These are phyloP conservation scores for Trilocha varians DNA, from an alignment of 2,888 invertebrate species.

Conservation along the genomic window DNA sequence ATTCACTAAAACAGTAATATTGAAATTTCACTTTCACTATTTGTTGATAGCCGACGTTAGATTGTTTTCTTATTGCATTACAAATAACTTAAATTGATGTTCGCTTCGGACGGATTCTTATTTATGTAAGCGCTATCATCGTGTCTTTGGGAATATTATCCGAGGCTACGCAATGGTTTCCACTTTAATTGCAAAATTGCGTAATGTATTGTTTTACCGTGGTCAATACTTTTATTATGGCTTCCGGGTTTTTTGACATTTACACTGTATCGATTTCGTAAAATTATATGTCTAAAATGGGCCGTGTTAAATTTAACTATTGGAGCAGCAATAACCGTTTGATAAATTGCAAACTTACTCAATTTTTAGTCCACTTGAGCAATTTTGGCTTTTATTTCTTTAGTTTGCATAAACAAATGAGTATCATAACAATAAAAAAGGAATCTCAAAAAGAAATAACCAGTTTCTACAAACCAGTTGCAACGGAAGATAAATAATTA, in stretches of 20 bases:
- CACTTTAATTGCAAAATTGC: constrained; percentile 41
- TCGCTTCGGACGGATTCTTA: constrained; percentile 26
- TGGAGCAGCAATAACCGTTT: too few relatives aligned
- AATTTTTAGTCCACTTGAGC: too few relatives aligned
- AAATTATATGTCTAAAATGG: background rate
- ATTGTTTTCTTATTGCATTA: constrained; percentile 38
- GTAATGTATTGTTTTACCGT: constrained; percentile 14
- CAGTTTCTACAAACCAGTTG: too few relatives aligned
- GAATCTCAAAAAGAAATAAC: too few relatives aligned
- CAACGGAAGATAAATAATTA: too few relatives aligned
- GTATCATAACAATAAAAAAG: too few relatives aligned
- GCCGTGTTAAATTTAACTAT: background rate
- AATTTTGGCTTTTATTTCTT: too few relatives aligned
- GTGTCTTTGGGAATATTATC: constrained; percentile 25
- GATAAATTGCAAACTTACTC: background rate
- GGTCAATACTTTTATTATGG: background rate
- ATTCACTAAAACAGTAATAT: constrained; percentile 50
- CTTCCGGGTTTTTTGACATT: background rate
- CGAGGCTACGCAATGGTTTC: constrained; percentile 42
- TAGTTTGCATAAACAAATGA: too few relatives aligned
- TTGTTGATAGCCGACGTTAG: constrained; percentile 32
- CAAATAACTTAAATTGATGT: constrained; percentile 51
- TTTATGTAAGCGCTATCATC: constrained; percentile 52
- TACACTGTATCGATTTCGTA: background rate
- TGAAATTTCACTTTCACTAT: constrained; percentile 64